Conservation (phyloP, 2,888 invertebrate genomes). For the Polyploca ridens region DNA sequence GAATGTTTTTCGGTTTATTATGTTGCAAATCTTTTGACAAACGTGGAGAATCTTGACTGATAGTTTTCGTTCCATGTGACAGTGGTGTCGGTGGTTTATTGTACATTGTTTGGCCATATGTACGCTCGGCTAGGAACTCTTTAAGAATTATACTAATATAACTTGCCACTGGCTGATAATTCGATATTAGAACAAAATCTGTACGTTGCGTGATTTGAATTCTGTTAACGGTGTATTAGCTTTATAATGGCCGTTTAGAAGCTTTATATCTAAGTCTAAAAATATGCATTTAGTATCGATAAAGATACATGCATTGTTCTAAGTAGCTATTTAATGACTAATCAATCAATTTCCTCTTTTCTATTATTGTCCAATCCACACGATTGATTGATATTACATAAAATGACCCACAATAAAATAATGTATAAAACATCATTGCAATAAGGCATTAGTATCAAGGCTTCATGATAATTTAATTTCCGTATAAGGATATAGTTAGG, state of each 20-base stretch:
- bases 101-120: conserved; percentile 49
- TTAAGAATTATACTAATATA: conserved; percentile 14
- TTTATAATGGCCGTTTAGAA: too few relatives aligned
- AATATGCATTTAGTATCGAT: too few relatives aligned
- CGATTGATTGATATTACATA: too few relatives aligned
- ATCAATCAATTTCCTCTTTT: too few relatives aligned
- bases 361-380: too few relatives aligned
- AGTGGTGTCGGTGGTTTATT: conserved; percentile 48
- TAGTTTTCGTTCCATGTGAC: conserved; percentile 69
- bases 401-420: too few relatives aligned
- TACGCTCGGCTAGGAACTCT: conserved; percentile 25
- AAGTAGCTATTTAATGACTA: too few relatives aligned
- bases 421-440: too few relatives aligned
- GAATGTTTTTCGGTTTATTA: conserved; percentile 37
- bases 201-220: background rate
- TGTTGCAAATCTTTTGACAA: conserved; percentile 73
- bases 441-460: background rate
- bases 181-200: background rate
- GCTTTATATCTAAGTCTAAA: too few relatives aligned
- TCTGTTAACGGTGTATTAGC: too few relatives aligned
- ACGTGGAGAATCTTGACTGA: conserved; percentile 74
- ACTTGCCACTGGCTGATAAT: conserved; percentile 1
- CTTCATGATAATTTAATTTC: background rate
- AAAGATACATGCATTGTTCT: too few relatives aligned
- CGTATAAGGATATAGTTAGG: conserved; percentile 1